Evolutionary conservation across 2,888 invertebrate genomes (phyloP).

Genomic region (Sarcophaga variegata): DNA sequence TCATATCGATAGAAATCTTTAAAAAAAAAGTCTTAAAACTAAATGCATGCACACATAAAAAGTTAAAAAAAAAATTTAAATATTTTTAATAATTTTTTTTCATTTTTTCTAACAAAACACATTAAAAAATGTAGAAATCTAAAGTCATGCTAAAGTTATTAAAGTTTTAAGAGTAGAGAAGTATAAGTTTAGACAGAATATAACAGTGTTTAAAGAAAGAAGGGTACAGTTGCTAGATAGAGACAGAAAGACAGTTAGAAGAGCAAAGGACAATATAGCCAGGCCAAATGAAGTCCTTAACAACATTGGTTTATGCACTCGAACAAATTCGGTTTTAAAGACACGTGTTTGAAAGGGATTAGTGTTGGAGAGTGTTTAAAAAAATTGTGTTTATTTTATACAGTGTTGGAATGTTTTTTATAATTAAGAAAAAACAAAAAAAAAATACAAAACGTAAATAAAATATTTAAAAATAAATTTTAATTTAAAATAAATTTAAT

Average conservation of each 20-base stretch:
- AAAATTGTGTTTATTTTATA: too few relatives aligned
- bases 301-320: not conserved
- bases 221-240: not conserved
- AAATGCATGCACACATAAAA: not conserved
- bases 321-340: not conserved
- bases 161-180: not conserved
- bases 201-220: not conserved
- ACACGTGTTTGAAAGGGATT: too few relatives aligned
- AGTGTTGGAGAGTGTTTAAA: too few relatives aligned
- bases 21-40: too few relatives aligned
- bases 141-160: not conserved
- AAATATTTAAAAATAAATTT: conserved; percentile 3
- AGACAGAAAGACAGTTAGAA: not conserved
- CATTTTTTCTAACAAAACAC: not conserved
- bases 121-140: not conserved
- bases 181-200: not conserved
- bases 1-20: too few relatives aligned
- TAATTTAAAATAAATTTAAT: not conserved
- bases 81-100: too few relatives aligned
- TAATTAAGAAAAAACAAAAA: not conserved
- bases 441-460: conserved; percentile 6
- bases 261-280: not conserved
- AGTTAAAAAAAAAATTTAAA: too few relatives aligned
- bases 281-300: not conserved
- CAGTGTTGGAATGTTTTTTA: too few relatives aligned